Evolutionary conservation across 2,113 vertebrate species (phyloP).

Genomic region (Toxotes jaculatrix): DNA sequence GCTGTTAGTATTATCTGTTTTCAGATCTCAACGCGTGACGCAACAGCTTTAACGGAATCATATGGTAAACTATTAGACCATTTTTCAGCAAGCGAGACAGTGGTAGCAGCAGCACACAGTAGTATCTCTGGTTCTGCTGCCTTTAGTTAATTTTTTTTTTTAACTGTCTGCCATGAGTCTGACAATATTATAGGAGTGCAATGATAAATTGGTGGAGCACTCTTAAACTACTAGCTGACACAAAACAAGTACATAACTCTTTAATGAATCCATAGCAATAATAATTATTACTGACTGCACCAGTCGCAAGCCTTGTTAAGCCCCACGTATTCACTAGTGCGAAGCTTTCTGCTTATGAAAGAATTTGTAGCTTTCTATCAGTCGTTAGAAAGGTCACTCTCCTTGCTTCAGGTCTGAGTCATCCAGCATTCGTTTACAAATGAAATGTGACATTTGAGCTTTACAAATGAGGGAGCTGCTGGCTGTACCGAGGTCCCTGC

Average conservation of each 20-base stretch:
- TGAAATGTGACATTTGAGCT: conserved; percentile 56
- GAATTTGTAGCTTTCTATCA: conserved; percentile 8
- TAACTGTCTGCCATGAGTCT: neutral
- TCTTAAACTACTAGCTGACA: neutral
- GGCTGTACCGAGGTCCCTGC: conserved; percentile 7
- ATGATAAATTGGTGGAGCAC: neutral
- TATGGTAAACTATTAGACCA: no score
- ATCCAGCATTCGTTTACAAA: conserved; percentile 38
- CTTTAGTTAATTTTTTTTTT: neutral
- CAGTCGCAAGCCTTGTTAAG: neutral
- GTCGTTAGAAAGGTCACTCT: conserved; percentile 35
- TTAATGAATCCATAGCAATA: neutral
- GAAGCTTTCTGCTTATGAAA: conserved; percentile 3
- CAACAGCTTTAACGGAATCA: no score
- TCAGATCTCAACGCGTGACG: neutral
- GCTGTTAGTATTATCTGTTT: neutral
- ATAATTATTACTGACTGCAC: conserved; percentile 6
- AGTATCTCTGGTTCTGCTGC: neutral
- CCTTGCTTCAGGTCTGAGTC: conserved; percentile 34
- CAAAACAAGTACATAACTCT: neutral
- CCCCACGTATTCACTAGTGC: neutral
- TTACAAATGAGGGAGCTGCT: conserved; percentile 16
- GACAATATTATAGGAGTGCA: neutral
- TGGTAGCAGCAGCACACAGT: no score
- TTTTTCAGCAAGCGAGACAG: neutral